Conservation (phyloP, 1,140 invertebrate genomes). For the Aphis gossypii region DNA sequence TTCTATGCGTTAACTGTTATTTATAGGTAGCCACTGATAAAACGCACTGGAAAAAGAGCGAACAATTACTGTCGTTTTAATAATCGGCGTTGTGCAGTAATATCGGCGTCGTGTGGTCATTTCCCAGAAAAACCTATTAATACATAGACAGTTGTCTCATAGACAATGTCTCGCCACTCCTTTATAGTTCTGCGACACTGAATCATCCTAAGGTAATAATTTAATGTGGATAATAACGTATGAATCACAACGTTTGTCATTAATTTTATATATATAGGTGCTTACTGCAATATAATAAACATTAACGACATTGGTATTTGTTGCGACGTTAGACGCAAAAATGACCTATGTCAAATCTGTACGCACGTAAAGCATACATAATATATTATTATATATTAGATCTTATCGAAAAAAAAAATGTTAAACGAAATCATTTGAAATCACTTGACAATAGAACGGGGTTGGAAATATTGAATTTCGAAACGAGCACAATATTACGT, state of each 20-base stretch:
- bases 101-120: background rate
- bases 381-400: background rate
- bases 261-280: background rate
- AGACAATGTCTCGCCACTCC: background rate
- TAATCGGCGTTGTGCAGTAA: background rate
- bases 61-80: background rate
- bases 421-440: background rate
- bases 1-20: background rate
- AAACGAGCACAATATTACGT: background rate
- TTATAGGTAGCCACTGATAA: background rate
- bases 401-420: background rate
- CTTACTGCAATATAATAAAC: background rate
- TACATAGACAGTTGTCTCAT: background rate
- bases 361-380: background rate
- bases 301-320: background rate
- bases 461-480: background rate
- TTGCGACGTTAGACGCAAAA: background rate
- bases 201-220: background rate
- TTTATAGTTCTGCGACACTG: background rate
- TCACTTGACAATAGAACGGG: background rate
- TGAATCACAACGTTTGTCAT: slow-evolving; percentile 3
- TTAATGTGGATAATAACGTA: background rate
- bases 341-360: background rate
- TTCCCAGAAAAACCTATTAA: slow-evolving; percentile 11
- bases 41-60: background rate